phyloP scores from a whole-genome alignment of 2,888 invertebrate species.

The Odontocolon sp. region DNA sequence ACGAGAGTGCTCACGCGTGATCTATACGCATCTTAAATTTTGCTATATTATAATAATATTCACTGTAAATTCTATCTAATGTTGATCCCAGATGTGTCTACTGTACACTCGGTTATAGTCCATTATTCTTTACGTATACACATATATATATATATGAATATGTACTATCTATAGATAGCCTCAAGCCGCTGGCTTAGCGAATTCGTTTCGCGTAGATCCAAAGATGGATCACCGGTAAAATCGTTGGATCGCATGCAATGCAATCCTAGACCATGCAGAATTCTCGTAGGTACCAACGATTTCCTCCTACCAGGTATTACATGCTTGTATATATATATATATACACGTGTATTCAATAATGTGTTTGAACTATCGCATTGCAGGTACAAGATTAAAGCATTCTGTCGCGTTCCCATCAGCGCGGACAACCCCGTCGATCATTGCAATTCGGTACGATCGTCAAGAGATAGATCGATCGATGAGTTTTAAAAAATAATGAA shows the following conservation, averaged over 20 bases:
- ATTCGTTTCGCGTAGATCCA: conserved; percentile 39
- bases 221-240: conserved; percentile 40
- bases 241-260: neutral
- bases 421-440: conserved; percentile 10
- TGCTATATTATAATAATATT: neutral
- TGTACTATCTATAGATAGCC: too few species aligned
- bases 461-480: neutral
- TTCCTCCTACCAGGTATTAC: neutral
- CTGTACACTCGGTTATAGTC: too few species aligned
- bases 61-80: too few species aligned
- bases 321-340: too few species aligned
- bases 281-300: conserved; percentile 1
- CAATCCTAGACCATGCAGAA: neutral
- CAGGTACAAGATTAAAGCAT: too few species aligned
- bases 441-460: conserved; percentile 32
- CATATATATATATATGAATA: too few species aligned
- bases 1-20: conserved; percentile 38
- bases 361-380: too few species aligned
- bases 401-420: too few species aligned
- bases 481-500: neutral
- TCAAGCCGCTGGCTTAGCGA: conserved; percentile 30
- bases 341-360: too few species aligned
- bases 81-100: too few species aligned
- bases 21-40: conserved; percentile 35
- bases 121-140: too few species aligned